Evolutionary conservation across 92 coral and sea anemone species (phyloP), one percentile per base, ranked within the genome.

Genomic region (Blastomussa wellsi): DNA sequence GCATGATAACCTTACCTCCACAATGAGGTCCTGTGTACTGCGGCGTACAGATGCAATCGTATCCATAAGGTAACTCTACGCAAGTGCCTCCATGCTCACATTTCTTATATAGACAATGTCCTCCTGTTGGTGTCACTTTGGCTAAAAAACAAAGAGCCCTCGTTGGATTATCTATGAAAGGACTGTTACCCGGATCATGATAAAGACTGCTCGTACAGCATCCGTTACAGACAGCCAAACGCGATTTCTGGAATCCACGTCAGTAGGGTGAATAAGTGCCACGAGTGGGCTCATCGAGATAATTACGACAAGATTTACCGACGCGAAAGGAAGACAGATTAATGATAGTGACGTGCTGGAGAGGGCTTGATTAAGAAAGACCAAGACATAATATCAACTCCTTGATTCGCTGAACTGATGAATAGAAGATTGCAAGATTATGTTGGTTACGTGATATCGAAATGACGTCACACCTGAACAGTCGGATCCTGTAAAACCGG

Each of bases 21-120:
- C 98, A 95, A 73, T 95, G 90, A 0, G 98, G 98, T 29, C 98
- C 98, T n/a, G 98, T 95, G 85, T 79, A 95, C 28, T 92, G 94
- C 4, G 85, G 87, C 20, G 82, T 35, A 72, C 98, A 95, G 52
- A 91, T 85, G 73, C 98, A 95, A 77, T 95, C 98, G 59, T 95
- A 95, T 22, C 95, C 95, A 47, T 60, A 62, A 36, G 72, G 82
- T 38, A 83, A 82, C 76, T 81, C 89, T 41, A 90, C 82, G 60
- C 98, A 95, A 9, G 90, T 91, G 14, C 97, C 98, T 51, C 97
- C 95, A 33, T 95, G 88, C 41, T 86, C 62, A 55, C 98, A 95
- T 16, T 81, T 90, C 73, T 81, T 76, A n/a, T 79, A 66, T 13
- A 17, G 42, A 81, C 97, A 93, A 33, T 79, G 80, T 7, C 80